These are phyloP conservation scores for Pangasius larnaudii DNA, from an alignment of 2,797 vertebrate species.

Conservation along the genomic window DNA sequence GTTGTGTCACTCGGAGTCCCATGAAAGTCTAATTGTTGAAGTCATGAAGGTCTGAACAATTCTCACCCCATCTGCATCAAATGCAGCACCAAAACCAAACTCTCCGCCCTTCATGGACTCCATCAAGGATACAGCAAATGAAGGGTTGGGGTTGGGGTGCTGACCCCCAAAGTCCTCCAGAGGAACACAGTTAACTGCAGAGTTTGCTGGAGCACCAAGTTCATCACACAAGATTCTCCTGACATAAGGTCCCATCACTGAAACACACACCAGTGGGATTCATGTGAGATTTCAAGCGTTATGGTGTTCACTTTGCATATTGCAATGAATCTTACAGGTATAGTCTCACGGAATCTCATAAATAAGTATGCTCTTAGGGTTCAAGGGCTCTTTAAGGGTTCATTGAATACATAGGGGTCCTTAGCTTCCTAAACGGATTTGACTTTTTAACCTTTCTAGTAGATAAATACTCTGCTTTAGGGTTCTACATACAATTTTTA, in stretches of 20 bases:
- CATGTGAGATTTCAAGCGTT: background rate
- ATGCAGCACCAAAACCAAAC: conserved; percentile 95
- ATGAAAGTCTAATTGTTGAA: background rate
- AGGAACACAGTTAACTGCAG: conserved; percentile 94
- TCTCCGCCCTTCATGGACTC: conserved; percentile 97
- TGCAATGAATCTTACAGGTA: background rate
- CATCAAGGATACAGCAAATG: conserved; percentile 88
- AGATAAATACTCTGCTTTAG: background rate
- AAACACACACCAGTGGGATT: conserved; percentile 49
- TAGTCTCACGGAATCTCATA: background rate
- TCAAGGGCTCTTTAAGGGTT: background rate
- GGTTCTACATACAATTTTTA: background rate
- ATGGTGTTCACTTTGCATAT: background rate
- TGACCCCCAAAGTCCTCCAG: conserved; percentile 97
- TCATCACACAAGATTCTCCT: conserved; percentile 95
- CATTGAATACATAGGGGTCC: background rate
- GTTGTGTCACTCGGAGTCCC: background rate
- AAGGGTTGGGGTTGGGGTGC: conserved; percentile 92
- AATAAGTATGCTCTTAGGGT: background rate
- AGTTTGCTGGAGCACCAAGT: conserved; percentile 94
- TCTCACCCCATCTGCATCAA: conserved; percentile 93
- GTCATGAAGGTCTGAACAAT: background rate
- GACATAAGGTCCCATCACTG: conserved; percentile 99
- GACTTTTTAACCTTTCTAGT: background rate
- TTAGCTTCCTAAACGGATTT: background rate